Evolutionary conservation across 2,113 vertebrate genomes (phyloP).

Genomic region (Elanoides forficatus): DNA sequence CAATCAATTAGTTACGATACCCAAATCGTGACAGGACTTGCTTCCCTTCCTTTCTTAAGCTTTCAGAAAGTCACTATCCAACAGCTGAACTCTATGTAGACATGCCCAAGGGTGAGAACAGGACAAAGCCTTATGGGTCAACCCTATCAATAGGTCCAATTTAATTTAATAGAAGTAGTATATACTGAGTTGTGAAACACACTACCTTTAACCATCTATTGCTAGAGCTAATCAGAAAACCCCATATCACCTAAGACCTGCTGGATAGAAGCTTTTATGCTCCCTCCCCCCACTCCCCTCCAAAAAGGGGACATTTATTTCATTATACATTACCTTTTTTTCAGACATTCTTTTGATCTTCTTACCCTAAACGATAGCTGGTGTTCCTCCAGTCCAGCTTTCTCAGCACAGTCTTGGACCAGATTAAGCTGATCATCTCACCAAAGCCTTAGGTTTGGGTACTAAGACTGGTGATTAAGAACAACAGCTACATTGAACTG

Average conservation of each 20-base stretch:
- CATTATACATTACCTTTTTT: neutral
- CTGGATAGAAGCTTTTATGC: neutral
- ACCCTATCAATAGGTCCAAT: neutral
- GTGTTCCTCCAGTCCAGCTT: neutral
- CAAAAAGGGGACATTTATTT: neutral
- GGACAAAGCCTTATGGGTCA: neutral
- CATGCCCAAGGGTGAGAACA: neutral
- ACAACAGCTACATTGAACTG: neutral
- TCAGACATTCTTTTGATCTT: neutral
- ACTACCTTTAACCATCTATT: neutral
- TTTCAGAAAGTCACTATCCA: neutral
- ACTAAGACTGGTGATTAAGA: neutral
- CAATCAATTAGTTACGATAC: neutral
- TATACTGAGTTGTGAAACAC: neutral
- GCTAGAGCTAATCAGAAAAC: neutral
- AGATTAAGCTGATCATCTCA: neutral
- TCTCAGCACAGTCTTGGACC: neutral
- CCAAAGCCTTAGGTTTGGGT: neutral
- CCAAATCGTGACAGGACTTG: neutral
- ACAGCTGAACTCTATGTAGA: neutral
- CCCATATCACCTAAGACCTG: neutral
- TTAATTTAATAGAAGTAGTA: neutral
- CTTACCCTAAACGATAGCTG: neutral
- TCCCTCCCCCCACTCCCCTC: too few relatives aligned
- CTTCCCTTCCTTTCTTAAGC: neutral